Percentiles rank a stretch among this genome's conserved stretches.
These are phyloP conservation scores for Monomorium pharaonis DNA, from an alignment of 1,140 invertebrate species.

Conservation along the genomic window DNA sequence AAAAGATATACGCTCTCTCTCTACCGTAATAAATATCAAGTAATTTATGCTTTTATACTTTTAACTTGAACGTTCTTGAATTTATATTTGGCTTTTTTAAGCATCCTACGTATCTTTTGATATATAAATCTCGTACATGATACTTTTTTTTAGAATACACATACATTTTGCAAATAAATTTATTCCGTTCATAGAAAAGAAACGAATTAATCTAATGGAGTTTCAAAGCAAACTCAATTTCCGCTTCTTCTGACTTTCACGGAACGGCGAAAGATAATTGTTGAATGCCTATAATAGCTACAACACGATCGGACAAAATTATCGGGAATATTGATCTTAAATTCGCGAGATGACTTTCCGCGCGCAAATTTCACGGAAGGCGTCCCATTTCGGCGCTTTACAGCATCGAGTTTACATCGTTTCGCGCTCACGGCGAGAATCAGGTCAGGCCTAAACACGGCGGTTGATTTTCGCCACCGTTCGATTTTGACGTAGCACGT, in stretches of 20 bases:
- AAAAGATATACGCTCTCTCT: neutral
- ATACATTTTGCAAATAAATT: neutral
- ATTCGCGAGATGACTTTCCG: conserved; percentile 18
- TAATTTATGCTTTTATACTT: neutral
- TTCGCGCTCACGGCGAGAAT: conserved; percentile 45
- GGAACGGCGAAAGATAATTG: neutral
- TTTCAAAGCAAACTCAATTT: neutral
- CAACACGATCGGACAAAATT: conserved; percentile 17
- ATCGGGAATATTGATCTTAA: conserved; percentile 25
- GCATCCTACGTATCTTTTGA: neutral
- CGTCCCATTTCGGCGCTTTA: conserved; percentile 48
- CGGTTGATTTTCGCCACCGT: conserved; percentile 54
- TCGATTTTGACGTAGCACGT: conserved; percentile 65
- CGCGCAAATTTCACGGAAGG: conserved; percentile 2
- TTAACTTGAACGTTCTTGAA: neutral
- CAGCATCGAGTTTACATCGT: conserved; percentile 64
- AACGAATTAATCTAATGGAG: neutral
- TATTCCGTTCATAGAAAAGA: neutral
- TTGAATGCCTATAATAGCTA: neutral
- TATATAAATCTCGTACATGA: neutral
- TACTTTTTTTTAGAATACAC: neutral
- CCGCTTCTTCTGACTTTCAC: neutral
- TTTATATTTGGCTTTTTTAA: neutral
- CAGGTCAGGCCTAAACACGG: conserved; percentile 55
- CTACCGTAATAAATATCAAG: neutral